Conservation (phyloP, 2,888 invertebrate genomes). For the Nymphalis polychloros region DNA sequence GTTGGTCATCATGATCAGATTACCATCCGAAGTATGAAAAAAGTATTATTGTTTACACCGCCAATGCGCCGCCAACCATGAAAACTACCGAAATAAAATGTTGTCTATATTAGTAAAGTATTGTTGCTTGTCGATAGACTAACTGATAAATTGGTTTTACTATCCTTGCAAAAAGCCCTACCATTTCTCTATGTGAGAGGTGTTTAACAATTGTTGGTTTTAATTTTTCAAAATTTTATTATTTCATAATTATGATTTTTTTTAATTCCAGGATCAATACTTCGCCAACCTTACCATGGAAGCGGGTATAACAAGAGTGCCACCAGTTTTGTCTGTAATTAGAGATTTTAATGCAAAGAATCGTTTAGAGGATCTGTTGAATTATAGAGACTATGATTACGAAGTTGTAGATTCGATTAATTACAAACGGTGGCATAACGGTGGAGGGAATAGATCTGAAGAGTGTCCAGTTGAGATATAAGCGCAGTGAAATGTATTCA, state of each 20-base stretch:
- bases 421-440: conserved; percentile 60
- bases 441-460: conserved; percentile 47
- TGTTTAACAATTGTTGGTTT: background rate
- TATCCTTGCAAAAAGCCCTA: too few species aligned
- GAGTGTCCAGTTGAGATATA: conserved; percentile 56
- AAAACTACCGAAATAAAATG: too few species aligned
- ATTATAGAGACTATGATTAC: conserved; percentile 71
- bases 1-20: too few species aligned
- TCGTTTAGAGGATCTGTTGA: conserved; percentile 65
- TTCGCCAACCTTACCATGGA: conserved; percentile 65
- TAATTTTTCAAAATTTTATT: background rate
- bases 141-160: too few species aligned
- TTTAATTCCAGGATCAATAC: conserved; percentile 59
- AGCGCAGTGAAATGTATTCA: conserved; percentile 13
- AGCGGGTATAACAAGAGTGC: conserved; percentile 57
- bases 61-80: too few species aligned
- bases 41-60: too few species aligned
- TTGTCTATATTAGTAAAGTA: too few species aligned
- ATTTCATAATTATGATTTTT: background rate
- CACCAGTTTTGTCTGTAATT: conserved; percentile 62
- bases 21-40: too few species aligned
- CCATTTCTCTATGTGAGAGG: too few species aligned
- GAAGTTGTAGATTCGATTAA: conserved; percentile 56
- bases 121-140: too few species aligned
- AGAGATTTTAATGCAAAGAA: conserved; percentile 66